Percentiles rank a stretch among this genome's conserved stretches.
These are phyloP conservation scores for Helicoverpa zea DNA, from an alignment of 1,140 invertebrate species.

Conservation along the genomic window DNA sequence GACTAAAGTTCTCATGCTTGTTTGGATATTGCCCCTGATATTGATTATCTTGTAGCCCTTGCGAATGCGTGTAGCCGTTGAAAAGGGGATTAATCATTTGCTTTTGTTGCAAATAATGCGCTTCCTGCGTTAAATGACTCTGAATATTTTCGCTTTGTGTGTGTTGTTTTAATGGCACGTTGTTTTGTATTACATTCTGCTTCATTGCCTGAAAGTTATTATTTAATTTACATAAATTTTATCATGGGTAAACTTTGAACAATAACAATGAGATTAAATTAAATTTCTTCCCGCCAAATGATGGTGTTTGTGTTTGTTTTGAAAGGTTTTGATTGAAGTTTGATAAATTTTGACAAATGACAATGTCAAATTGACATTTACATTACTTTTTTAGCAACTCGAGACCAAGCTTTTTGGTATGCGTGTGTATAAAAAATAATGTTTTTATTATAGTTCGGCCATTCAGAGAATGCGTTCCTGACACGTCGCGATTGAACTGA, in stretches of 20 bases:
- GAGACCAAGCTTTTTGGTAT: too few relatives aligned
- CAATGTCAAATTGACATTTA: not conserved
- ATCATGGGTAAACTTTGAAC: too few relatives aligned
- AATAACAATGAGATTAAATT: not conserved
- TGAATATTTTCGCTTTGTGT: slow-evolving; percentile 84
- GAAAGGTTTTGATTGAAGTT: not conserved
- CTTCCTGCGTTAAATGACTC: slow-evolving; percentile 83
- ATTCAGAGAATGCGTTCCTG: too few relatives aligned
- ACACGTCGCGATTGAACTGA: too few relatives aligned
- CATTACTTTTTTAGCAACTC: too few relatives aligned
- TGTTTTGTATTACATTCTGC: slow-evolving; percentile 84
- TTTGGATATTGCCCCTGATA: slow-evolving; percentile 78
- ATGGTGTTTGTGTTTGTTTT: slow-evolving; percentile 19
- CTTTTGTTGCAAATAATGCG: slow-evolving; percentile 85
- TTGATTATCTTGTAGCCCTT: slow-evolving; percentile 72
- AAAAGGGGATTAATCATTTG: slow-evolving; percentile 82
- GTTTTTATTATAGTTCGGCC: too few relatives aligned
- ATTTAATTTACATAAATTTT: slow-evolving; percentile 28
- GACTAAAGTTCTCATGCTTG: slow-evolving; percentile 81
- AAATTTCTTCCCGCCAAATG: not conserved
- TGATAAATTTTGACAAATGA: not conserved
- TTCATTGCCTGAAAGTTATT: slow-evolving; percentile 81
- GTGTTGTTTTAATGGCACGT: slow-evolving; percentile 85
- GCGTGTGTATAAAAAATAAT: too few relatives aligned
- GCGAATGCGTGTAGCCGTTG: slow-evolving; percentile 79